phyloP scores from a whole-genome alignment of 2,888 invertebrate genomes.

The Desoria tigrina region DNA sequence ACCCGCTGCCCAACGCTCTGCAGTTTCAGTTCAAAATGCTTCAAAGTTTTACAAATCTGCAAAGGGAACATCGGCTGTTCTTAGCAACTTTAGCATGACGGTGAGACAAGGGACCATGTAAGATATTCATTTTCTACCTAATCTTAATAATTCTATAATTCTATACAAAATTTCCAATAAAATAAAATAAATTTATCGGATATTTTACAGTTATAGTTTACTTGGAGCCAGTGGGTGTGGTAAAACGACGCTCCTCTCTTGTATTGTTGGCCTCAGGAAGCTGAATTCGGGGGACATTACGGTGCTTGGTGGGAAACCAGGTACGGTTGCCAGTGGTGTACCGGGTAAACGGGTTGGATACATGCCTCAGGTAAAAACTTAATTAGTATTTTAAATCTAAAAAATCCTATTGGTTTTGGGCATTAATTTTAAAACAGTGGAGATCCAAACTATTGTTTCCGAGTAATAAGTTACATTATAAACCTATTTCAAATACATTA shows the following conservation, averaged over 20 bases:
- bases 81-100: slow-evolving; percentile 29
- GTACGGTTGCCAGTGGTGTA: slow-evolving; percentile 83
- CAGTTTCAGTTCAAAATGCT: slow-evolving; percentile 27
- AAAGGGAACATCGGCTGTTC: slow-evolving; percentile 20
- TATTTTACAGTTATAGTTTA: slow-evolving; percentile 87
- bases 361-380: slow-evolving; percentile 63
- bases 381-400: not conserved
- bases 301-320: slow-evolving; percentile 86
- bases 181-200: too few species aligned
- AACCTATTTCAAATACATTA: too few species aligned
- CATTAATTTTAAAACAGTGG: not conserved
- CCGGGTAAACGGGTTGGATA: slow-evolving; percentile 92
- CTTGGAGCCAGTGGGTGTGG: slow-evolving; percentile 93
- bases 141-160: too few species aligned
- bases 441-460: not conserved
- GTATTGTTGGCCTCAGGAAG: slow-evolving; percentile 83
- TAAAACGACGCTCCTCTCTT: slow-evolving; percentile 80
- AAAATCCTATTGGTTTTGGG: slow-evolving; percentile 23
- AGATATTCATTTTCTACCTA: too few species aligned
- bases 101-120: slow-evolving; percentile 37
- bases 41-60: slow-evolving; percentile 27
- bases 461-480: not conserved
- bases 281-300: slow-evolving; percentile 83
- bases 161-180: too few species aligned
- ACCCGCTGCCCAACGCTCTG: not conserved